Evolutionary conservation across 2,113 vertebrate genomes (phyloP).

Genomic region (Dipodomys spectabilis): DNA sequence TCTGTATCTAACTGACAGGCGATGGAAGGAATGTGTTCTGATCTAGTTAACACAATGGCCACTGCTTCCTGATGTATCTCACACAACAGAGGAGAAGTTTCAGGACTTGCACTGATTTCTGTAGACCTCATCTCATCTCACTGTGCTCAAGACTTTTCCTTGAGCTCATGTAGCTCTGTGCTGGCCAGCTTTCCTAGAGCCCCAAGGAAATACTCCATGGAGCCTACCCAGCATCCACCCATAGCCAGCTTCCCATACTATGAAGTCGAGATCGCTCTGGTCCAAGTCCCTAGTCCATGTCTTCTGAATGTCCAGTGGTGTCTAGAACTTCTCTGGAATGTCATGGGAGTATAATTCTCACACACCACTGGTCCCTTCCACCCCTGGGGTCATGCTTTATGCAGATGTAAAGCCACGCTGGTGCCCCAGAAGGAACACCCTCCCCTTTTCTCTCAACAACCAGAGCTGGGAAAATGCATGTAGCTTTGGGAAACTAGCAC

Average conservation of each 20-base stretch:
- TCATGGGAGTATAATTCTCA: neutral
- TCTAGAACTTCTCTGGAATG: neutral
- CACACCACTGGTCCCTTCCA: neutral
- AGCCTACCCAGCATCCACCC: neutral
- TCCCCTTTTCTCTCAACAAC: neutral
- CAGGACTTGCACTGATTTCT: no score
- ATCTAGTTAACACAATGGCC: neutral
- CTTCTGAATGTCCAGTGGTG: neutral
- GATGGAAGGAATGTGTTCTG: no score
- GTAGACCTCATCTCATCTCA: neutral
- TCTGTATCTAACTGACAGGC: rapidly evolving
- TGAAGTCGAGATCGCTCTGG: neutral
- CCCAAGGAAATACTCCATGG: rapidly evolving
- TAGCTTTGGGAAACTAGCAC: neutral
- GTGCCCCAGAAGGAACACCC: neutral
- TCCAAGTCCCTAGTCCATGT: neutral
- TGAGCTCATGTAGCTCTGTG: neutral
- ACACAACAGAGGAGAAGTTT: neutral
- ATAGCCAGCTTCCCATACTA: neutral
- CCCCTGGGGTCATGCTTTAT: neutral
- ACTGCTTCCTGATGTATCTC: neutral
- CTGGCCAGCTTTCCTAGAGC: neutral
- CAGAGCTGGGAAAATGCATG: neutral
- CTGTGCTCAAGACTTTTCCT: no score
- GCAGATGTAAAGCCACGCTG: neutral